phyloP scores from a whole-genome alignment of 37 sponge, comb jelly and placozoan genomes.

The Chondrilla cf. caribensis region DNA sequence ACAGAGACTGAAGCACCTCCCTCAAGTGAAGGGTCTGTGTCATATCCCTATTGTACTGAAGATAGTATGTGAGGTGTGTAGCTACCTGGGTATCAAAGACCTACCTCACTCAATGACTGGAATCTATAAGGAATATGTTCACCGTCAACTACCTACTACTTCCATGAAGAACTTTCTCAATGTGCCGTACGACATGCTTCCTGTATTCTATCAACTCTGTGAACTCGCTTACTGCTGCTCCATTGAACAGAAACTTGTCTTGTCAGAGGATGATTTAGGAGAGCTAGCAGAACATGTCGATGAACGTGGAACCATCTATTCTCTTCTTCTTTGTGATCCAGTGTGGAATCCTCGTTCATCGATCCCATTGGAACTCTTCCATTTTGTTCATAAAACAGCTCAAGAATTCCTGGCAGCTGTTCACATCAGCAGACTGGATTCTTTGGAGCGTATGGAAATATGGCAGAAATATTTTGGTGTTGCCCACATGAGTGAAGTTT shows the following conservation, averaged over 20 bases:
- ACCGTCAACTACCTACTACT: background rate
- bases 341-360: background rate
- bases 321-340: background rate
- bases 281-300: background rate
- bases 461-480: background rate
- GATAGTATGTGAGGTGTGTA: constrained; percentile 1
- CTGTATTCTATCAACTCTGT: background rate
- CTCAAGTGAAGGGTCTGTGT: background rate
- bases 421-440: background rate
- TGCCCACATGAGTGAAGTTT: background rate
- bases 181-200: background rate
- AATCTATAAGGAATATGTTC: constrained; percentile 1
- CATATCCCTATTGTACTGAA: background rate
- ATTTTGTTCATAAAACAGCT: background rate
- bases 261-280: background rate
- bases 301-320: background rate
- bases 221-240: background rate
- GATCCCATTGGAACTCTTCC: background rate
- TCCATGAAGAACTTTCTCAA: background rate
- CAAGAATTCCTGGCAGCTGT: constrained; percentile 1
- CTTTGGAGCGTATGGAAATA: background rate
- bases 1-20: background rate
- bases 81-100: background rate
- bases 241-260: background rate
- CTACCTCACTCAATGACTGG: constrained; percentile 4